A percentile compares a stretch with the other conserved stretches of the same genome.
Evolutionary conservation across 2,797 vertebrate species (phyloP).

Genomic region (Varecia variegata): DNA sequence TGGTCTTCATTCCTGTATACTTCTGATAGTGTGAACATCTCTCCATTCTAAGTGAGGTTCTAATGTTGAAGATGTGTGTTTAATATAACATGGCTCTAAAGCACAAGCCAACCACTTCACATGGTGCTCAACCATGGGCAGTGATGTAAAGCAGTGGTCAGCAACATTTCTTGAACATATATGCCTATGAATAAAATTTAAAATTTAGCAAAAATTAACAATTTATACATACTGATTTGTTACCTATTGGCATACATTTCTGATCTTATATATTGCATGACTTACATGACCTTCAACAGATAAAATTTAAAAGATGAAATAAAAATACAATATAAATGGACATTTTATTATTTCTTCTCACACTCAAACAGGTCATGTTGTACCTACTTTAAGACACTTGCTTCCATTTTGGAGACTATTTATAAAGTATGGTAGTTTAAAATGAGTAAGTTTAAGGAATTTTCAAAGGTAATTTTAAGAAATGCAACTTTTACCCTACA

Average conservation of each 20-base stretch:
- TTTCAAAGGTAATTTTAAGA: background rate
- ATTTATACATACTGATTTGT: background rate
- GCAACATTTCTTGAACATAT: background rate
- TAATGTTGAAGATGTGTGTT: background rate
- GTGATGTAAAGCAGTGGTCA: background rate
- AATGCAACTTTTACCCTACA: background rate
- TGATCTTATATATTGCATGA: background rate
- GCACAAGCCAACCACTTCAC: background rate
- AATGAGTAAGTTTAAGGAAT: background rate
- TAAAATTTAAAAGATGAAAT: background rate
- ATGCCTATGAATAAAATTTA: background rate
- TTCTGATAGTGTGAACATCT: background rate
- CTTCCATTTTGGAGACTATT: background rate
- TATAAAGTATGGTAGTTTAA: background rate
- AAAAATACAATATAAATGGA: background rate
- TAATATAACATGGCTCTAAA: background rate
- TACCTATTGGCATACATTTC: background rate
- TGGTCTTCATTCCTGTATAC: background rate
- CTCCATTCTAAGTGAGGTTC: background rate
- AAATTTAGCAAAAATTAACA: background rate
- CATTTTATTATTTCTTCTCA: background rate
- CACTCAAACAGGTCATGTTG: background rate
- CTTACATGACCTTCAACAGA: background rate
- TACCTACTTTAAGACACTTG: background rate
- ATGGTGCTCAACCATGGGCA: background rate